Percentiles rank a stretch among this genome's conserved stretches.
Conservation (phyloP, 2,888 invertebrate species). For the Lasioglossum lativentre region DNA sequence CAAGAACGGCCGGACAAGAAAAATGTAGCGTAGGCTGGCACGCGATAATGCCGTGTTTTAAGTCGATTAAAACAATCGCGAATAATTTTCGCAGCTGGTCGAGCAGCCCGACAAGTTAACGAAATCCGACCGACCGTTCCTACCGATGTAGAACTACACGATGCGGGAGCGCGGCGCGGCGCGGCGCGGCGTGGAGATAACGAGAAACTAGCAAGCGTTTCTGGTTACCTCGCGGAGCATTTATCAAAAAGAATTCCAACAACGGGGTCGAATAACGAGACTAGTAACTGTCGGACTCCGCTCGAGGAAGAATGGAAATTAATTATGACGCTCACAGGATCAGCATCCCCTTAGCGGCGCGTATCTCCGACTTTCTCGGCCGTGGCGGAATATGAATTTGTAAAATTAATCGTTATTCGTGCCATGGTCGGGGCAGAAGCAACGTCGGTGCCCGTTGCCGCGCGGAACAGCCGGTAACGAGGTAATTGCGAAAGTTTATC, state of each 20-base stretch:
- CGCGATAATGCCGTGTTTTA: neutral
- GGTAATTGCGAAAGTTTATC: slow-evolving; percentile 72
- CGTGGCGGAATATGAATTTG: slow-evolving; percentile 46
- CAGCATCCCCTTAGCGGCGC: neutral
- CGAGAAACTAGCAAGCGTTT: neutral
- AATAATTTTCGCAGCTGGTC: neutral
- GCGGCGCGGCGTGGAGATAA: neutral
- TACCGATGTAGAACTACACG: neutral
- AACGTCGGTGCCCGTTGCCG: neutral
- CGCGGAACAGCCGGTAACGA: slow-evolving; percentile 49
- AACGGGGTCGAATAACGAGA: slow-evolving; percentile 5
- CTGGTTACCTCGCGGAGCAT: slow-evolving; percentile 12
- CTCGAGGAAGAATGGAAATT: slow-evolving; percentile 46
- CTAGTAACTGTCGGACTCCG: slow-evolving; percentile 43
- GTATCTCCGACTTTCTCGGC: neutral
- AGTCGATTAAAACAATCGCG: neutral
- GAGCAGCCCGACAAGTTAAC: neutral
- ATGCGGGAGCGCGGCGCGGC: neutral
- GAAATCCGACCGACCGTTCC: slow-evolving; percentile 22
- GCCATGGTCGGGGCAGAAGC: neutral
- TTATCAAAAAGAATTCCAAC: slow-evolving; percentile 22
- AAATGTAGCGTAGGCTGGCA: neutral
- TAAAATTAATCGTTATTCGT: slow-evolving; percentile 58
- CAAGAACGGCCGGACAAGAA: neutral
- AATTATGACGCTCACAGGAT: slow-evolving; percentile 44